These are phyloP conservation scores for Chloroceryle aenea DNA, from an alignment of 2,113 vertebrate species.

Conservation along the genomic window DNA sequence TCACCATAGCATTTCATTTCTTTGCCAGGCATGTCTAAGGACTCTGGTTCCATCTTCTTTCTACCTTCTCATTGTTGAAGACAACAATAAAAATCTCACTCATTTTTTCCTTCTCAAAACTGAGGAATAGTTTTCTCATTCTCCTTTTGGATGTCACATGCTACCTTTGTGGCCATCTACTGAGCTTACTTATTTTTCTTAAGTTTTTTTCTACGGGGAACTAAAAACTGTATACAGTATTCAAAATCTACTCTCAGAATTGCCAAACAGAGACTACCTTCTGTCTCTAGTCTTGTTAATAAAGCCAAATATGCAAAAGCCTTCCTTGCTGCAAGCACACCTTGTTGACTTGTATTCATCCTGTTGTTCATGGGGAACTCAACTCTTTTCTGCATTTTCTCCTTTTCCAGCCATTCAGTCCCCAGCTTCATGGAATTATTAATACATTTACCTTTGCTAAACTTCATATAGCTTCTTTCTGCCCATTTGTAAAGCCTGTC, in stretches of 20 bases:
- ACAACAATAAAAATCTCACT: not conserved
- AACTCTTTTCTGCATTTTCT: not conserved
- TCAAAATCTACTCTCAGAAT: not conserved
- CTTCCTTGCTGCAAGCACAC: not conserved
- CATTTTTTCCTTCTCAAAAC: not conserved
- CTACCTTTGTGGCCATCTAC: not conserved
- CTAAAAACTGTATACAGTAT: not conserved
- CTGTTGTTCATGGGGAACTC: not conserved
- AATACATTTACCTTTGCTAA: not conserved
- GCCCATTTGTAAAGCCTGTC: not conserved
- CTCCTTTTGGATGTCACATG: not conserved
- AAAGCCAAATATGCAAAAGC: not conserved
- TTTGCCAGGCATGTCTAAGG: not conserved
- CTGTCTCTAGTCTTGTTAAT: not conserved
- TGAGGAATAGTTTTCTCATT: not conserved
- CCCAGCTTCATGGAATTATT: not conserved
- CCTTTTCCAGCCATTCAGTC: not conserved
- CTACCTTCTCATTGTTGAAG: not conserved
- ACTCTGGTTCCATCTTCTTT: not conserved
- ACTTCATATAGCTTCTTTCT: not conserved
- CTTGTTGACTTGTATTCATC: not conserved
- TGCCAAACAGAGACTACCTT: not conserved
- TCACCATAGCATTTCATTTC: accelerated
- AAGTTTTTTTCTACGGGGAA: not conserved
- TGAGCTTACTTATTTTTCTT: not conserved